phyloP scores from a whole-genome alignment of 2,113 vertebrate species.

The Aldabrachelys gigantea region DNA sequence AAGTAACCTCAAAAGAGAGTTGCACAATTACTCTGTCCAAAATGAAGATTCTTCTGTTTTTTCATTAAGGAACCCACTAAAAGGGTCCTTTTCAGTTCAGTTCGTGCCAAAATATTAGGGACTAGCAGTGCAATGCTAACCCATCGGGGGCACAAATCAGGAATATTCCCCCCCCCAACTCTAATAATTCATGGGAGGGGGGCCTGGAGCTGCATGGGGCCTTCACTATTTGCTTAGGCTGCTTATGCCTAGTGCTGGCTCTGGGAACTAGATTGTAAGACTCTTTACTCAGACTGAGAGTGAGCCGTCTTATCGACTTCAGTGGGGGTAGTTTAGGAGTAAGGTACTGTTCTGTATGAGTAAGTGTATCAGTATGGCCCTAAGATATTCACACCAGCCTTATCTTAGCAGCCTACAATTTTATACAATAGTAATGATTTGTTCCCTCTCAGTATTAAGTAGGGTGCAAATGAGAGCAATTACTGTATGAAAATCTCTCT shows the following conservation, averaged over 20 bases:
- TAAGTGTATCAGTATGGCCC: background rate
- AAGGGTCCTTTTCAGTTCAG: background rate
- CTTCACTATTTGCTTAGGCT: background rate
- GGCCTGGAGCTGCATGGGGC: background rate
- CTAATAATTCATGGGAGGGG: background rate
- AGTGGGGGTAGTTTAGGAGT: background rate
- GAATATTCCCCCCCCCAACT: background rate
- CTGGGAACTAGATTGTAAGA: background rate
- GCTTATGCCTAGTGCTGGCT: background rate
- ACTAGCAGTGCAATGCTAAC: background rate
- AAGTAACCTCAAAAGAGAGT: background rate
- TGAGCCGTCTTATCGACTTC: background rate
- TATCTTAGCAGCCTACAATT: background rate
- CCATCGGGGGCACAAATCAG: background rate
- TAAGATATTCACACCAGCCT: background rate
- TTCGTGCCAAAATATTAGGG: constrained; percentile 5
- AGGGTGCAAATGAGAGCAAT: constrained; percentile 11
- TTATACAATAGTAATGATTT: constrained; percentile 49
- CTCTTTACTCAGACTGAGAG: background rate
- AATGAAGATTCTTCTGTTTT: background rate
- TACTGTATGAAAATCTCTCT: background rate
- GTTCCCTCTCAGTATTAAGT: background rate
- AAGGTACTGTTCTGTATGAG: constrained; percentile 6
- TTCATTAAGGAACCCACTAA: background rate
- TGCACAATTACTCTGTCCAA: background rate